These are phyloP conservation scores for Osmerus eperlanus DNA, from an alignment of 2,113 vertebrate genomes.

Conservation along the genomic window DNA sequence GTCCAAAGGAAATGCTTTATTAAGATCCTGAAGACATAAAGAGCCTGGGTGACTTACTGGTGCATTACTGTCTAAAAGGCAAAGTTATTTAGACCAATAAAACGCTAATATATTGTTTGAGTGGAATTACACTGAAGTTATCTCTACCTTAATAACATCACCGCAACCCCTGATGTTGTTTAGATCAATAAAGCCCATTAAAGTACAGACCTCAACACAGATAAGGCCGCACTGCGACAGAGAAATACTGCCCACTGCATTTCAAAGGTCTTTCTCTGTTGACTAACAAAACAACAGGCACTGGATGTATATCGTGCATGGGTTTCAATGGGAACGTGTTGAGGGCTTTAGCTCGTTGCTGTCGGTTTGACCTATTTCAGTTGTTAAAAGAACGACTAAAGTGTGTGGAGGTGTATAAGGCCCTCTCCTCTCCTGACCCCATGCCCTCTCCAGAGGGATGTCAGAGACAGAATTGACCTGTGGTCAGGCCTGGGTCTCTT, in stretches of 20 bases:
- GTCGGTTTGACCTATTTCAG: not conserved
- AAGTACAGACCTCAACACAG: conserved; percentile 72
- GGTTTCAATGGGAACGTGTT: conserved; percentile 3
- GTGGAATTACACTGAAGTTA: conserved; percentile 79
- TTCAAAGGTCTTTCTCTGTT: conserved; percentile 46
- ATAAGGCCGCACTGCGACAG: conserved; percentile 57
- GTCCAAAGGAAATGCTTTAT: conserved; percentile 76
- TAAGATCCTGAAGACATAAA: conserved; percentile 73
- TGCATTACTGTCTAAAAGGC: conserved; percentile 79
- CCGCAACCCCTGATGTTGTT: conserved; percentile 75
- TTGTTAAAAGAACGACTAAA: too few relatives aligned
- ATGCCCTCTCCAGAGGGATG: not conserved
- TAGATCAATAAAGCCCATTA: conserved; percentile 81
- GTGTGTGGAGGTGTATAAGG: too few relatives aligned
- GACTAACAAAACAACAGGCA: conserved; percentile 21
- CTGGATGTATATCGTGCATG: not conserved
- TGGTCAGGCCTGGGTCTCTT: conserved; percentile 31
- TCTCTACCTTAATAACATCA: conserved; percentile 77
- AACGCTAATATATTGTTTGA: conserved; percentile 77
- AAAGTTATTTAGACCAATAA: conserved; percentile 80
- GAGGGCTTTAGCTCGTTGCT: conserved; percentile 1
- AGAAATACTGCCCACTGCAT: conserved; percentile 56
- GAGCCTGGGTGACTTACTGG: conserved; percentile 72
- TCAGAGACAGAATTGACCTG: conserved; percentile 26
- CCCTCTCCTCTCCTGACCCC: too few relatives aligned